phyloP scores from a whole-genome alignment of 1,140 invertebrate genomes.

The Sitobion miscanthi region DNA sequence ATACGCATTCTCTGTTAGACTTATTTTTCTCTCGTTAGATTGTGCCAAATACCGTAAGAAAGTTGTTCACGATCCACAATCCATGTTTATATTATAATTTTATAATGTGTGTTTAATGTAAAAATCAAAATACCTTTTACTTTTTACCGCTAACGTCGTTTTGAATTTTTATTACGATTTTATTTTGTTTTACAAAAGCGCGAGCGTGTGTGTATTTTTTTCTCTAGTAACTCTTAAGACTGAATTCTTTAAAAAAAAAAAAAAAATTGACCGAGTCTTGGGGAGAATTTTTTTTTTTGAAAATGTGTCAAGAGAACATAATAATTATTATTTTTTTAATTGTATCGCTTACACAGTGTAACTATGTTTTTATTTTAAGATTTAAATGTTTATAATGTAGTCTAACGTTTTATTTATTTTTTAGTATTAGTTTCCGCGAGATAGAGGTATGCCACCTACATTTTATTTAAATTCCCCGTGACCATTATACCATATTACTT shows the following conservation, averaged over 20 bases:
- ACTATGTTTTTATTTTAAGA: conserved; percentile 18
- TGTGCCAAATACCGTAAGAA: conserved; percentile 39
- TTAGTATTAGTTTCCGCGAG: not conserved
- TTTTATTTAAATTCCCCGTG: not conserved
- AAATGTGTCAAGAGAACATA: not conserved
- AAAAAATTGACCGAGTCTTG: conserved; percentile 44
- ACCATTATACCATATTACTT: not conserved
- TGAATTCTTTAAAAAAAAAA: conserved; percentile 40
- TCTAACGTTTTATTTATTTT: not conserved
- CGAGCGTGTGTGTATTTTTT: conserved; percentile 57
- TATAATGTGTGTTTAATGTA: conserved; percentile 20
- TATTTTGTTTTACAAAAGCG: conserved; percentile 36
- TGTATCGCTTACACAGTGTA: conserved; percentile 2
- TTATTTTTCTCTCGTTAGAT: conserved; percentile 5
- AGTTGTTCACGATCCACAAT: not conserved
- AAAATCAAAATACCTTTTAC: conserved; percentile 44
- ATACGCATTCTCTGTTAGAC: not conserved
- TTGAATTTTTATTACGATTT: conserved; percentile 31
- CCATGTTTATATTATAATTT: conserved; percentile 12
- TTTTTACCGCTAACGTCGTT: conserved; percentile 38
- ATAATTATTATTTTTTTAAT: conserved; percentile 17
- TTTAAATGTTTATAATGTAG: not conserved
- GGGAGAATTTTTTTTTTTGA: conserved; percentile 13
- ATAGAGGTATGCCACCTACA: not conserved
- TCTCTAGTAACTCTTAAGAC: conserved; percentile 53